Base-by-base conservation (phyloP, 2,888 invertebrate genomes). In the Acanthopleura granulata region DNA sequence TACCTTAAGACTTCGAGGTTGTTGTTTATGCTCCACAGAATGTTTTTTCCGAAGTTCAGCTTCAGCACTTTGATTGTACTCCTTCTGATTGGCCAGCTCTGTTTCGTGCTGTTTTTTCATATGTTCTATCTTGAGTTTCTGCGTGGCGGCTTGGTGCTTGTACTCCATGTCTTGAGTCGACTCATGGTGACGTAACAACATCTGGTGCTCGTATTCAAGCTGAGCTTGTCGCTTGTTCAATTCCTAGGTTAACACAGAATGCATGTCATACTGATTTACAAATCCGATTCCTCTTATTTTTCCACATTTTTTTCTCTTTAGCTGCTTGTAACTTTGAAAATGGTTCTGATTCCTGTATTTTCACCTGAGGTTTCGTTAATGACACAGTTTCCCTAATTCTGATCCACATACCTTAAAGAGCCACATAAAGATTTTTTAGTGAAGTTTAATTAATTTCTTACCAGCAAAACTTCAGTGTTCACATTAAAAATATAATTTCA, bases 1-100 rank as follows among this genome's bases (percentile, higher is more conserved):
- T 91, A 97, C 97, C 93, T 98, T 98, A 86, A 99, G 94, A 92
- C 98, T 98, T 92, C 99, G 97, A 75, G 99, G 99, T 92, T 99
- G 99, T 90, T 99, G 98, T 90, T 98, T 97, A 85, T 97, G 93
- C 92, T 99, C 98, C 83, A 97, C 92, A 75, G 97, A 97, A 91
- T 99, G 99, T 88, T 97, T 98, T 92, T 98, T 98, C 85, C 96
- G 93, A 87, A 99, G 93, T 90, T 99, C 99, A 80, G 96, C 94
- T 90, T 98, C 96, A 16, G 97, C 95, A 78, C 98, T 93, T 88
- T 95, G 94, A 94, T 97, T 98, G 91, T 99, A 99, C 90, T 98
- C 98, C 85, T 86, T 89, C 84, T 92, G 92, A 93, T 98, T 98
- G 86, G 95, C 94, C 88, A 97, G 92, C 92, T 99, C 98, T 16